Evolutionary conservation across 2,888 invertebrate genomes (phyloP).

Genomic region (Therioaphis trifolii): DNA sequence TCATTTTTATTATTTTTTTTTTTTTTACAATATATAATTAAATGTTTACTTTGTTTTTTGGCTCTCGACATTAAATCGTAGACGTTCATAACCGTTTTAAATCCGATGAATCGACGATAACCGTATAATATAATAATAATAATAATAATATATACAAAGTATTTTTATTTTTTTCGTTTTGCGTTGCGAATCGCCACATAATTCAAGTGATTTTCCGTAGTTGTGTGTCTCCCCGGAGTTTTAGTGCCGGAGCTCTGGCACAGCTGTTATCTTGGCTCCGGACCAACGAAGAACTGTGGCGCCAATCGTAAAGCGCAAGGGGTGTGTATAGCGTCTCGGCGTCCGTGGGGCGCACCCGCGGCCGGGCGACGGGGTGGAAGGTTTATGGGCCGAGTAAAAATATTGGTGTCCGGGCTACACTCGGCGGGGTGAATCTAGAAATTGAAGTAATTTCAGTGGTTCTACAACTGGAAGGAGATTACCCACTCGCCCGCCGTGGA

Average conservation of each 20-base stretch:
- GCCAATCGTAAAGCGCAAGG: slow-evolving; percentile 57
- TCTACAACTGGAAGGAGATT: not conserved
- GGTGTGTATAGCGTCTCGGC: slow-evolving; percentile 2
- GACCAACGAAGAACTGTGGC: slow-evolving; percentile 56
- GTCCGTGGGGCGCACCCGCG: not conserved
- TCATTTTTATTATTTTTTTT: no score
- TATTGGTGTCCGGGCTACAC: slow-evolving; percentile 25
- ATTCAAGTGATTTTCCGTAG: slow-evolving; percentile 35
- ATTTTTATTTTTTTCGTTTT: slow-evolving; percentile 3
- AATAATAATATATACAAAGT: no score
- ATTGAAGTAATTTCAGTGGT: slow-evolving; percentile 42
- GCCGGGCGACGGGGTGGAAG: slow-evolving; percentile 4
- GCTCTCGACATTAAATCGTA: not conserved
- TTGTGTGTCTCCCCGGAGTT: slow-evolving; percentile 22
- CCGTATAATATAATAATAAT: no score
- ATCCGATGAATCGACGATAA: slow-evolving; percentile 21
- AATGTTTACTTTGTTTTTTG: not conserved
- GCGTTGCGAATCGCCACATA: slow-evolving; percentile 4
- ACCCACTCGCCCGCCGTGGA: no score
- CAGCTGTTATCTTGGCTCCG: slow-evolving; percentile 60
- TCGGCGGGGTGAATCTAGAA: not conserved
- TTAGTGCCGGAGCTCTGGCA: slow-evolving; percentile 38
- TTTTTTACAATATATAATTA: not conserved
- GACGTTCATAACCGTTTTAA: slow-evolving; percentile 22
- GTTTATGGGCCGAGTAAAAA: slow-evolving; percentile 45